phyloP scores from a whole-genome alignment of 2,888 invertebrate genomes.

The Microdon myrmicae region DNA sequence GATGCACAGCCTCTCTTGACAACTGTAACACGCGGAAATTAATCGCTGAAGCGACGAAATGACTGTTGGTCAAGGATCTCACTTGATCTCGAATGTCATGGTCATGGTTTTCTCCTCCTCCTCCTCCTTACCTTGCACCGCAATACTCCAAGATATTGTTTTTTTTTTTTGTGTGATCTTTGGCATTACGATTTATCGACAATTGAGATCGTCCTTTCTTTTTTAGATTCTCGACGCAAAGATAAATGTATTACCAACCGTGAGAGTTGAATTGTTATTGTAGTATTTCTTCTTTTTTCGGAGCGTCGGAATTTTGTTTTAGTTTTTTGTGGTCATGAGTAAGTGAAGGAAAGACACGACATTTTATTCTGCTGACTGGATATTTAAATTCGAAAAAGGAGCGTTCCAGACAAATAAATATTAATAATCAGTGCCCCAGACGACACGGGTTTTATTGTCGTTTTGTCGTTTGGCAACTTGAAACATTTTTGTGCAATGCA shows the following conservation, averaged over 20 bases:
- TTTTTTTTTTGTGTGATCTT: not conserved
- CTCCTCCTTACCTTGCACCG: too few species aligned
- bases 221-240: not conserved
- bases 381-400: constrained; percentile 19
- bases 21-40: constrained; percentile 27
- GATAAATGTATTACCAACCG: constrained; percentile 8
- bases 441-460: constrained; percentile 13
- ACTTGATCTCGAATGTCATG: constrained; percentile 33
- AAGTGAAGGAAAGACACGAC: constrained; percentile 15
- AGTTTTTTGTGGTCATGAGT: constrained; percentile 26
- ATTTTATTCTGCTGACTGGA: constrained; percentile 5
- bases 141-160: too few species aligned
- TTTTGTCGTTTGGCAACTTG: constrained; percentile 12
- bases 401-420: constrained; percentile 42
- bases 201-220: constrained; percentile 13
- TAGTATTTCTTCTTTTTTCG: constrained; percentile 2
- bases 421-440: constrained; percentile 34
- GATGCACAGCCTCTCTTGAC: constrained; percentile 25
- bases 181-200: constrained; percentile 20
- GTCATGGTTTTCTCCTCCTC: constrained; percentile 14
- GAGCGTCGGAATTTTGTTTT: constrained; percentile 3
- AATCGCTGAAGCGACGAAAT: constrained; percentile 24
- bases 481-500: constrained; percentile 28
- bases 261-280: constrained; percentile 21
- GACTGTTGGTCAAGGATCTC: constrained; percentile 20